phyloP scores from a whole-genome alignment of 2,797 vertebrate genomes.

The Rachycentron canadum region DNA sequence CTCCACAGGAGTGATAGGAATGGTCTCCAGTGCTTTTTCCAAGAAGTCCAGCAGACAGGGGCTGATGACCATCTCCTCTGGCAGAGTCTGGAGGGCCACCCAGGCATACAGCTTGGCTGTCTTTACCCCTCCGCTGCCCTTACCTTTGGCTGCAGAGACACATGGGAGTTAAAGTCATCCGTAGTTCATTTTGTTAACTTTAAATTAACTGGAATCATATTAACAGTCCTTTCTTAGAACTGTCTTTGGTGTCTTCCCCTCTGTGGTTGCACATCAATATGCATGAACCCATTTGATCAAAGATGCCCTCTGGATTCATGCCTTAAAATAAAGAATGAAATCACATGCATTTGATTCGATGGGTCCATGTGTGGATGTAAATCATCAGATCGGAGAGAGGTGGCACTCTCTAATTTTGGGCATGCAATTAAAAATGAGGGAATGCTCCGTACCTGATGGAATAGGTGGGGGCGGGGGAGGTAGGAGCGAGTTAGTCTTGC shows the following conservation, averaged over 20 bases:
- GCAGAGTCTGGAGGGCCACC: conserved; percentile 98
- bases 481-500: conserved; percentile 96
- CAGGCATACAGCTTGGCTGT: conserved; percentile 97
- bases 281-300: conserved; percentile 55
- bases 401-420: conserved; percentile 25
- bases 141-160: conserved; percentile 92
- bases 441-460: conserved; percentile 92
- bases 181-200: neutral
- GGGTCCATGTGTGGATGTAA: conserved; percentile 10
- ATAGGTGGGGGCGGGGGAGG: conserved; percentile 96
- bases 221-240: neutral
- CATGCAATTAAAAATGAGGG: conserved; percentile 74
- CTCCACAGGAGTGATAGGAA: conserved; percentile 97
- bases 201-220: conserved; percentile 14
- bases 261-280: conserved; percentile 38
- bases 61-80: conserved; percentile 99
- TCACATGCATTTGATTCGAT: conserved; percentile 54
- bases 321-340: conserved; percentile 21
- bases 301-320: conserved; percentile 41
- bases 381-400: conserved; percentile 7
- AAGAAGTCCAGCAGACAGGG: conserved; percentile 97
- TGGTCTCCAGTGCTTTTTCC: conserved; percentile 98
- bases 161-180: conserved; percentile 2
- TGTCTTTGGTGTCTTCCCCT: conserved; percentile 1
- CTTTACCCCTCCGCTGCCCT: conserved; percentile 93